Base-by-base conservation (phyloP, 2,888 invertebrate genomes). In the Panopea generosa region DNA sequence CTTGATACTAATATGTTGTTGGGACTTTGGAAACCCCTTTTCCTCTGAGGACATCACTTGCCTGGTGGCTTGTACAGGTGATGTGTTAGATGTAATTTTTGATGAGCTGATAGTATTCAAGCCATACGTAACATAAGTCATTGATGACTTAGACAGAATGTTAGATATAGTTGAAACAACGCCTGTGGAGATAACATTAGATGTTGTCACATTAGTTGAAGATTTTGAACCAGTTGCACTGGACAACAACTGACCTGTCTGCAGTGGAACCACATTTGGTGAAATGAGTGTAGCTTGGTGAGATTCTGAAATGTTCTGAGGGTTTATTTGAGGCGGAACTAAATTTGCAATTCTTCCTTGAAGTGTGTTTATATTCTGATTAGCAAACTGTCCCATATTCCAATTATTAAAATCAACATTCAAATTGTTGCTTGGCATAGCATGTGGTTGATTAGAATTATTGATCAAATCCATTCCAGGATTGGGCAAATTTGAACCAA, bases 351-450 rank as follows among this genome's bases (percentile, higher is more conserved):
- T 26, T 20, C 52, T 14, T 20, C 52, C 20, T 4, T 20, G 52
- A 26, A 26, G n/a, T 22, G 26, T 16, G 22, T 24, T 52, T 3
- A 26, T 18, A 22, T 52, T 20, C 16, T 52, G 52, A 52, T 52
- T 52, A 11, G 20, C 52, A 20, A 52, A 52, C 52, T 76, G 76
- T 45, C 56, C 60, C 27, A 70, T 49, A 52, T 77, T 80, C 73
- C 70, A 70, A 24, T 50, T 70, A 59, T 67, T 70, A 9, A 76
- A 65, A 18, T 76, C 73, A 26, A 69, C 67, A 57, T 80, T 80
- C 0, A 80, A 33, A 62, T 26, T 29, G 38, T 38, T 57, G 22
- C 26, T 59, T 14, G 55, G 65, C 2, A 29, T 11, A 56, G 33
- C 40, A 33, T n/a, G 14, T n/a, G 27, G 50, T n/a, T 33, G 29